Evolutionary conservation across 1,140 invertebrate genomes (phyloP), one percentile per base, ranked within the genome.

Genomic region (Drosophila albomicans): DNA sequence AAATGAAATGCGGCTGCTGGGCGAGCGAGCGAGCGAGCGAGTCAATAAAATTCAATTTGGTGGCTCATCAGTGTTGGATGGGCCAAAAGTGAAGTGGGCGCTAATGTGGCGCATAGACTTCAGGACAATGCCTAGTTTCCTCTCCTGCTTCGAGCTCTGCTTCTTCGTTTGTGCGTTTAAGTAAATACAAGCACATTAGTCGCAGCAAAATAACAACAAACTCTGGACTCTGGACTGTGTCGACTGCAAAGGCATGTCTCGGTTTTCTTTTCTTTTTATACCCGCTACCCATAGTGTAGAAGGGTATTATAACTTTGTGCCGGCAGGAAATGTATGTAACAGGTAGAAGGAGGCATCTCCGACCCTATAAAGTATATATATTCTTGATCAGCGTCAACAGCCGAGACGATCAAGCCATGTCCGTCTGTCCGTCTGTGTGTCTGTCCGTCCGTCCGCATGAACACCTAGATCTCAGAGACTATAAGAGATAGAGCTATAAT

Each of bases 11-110:
- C 72, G 38, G 28, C n/a, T 30, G 20, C 35, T 45, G 45, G 61
- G 65, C 62, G 68, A 87, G 20, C 2, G 20, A 87, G 20, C 2
- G 20, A 20, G 20, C 20, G 3, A 69, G 84, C 84, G 81, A 87
- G 80, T 84, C 84, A 87, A 87, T 88, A 78, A 87, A 88, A 84
- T 80, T 87, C 77, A 88, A 88, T 88, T 87, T 87, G 74, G 77
- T 88, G 84, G 79, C 77, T 88, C 74, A 88, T 88, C 84, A 88
- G 80, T 46, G 30, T 20, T 32, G 35, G 52, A 30, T 25, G 58
- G 35, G 64, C 62, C 58, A 46, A 61, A 75, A 63, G 41, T 63
- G 67, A 75, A 75, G 65, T 75, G 72, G 72, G 52, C 72, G 59
- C 73, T 70, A 75, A 75, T 75, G 72, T 75, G 58, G 30, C 51